phyloP scores from a whole-genome alignment of 2,888 invertebrate genomes.

The Theodoxus fluviatilis region DNA sequence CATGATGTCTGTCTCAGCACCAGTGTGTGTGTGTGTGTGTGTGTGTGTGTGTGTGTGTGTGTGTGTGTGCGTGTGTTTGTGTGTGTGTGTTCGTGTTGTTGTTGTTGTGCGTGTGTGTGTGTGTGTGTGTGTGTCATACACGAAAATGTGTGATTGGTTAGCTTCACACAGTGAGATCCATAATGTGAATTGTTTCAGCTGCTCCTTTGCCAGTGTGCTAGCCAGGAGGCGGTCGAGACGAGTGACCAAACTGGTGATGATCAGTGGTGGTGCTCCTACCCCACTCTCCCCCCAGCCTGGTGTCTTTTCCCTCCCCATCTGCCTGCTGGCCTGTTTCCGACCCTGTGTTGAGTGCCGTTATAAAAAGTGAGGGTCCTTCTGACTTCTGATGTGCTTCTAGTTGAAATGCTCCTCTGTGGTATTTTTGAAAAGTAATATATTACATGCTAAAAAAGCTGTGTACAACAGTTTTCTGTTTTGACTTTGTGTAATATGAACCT shows the following conservation, averaged over 20 bases:
- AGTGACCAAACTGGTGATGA: conserved; percentile 72
- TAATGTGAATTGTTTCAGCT: conserved; percentile 68
- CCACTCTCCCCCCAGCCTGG: conserved; percentile 72
- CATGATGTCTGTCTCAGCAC: too few species aligned
- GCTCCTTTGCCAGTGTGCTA: conserved; percentile 73
- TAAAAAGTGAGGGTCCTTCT: too few species aligned
- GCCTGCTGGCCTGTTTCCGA: conserved; percentile 68
- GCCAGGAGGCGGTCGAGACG: conserved; percentile 70
- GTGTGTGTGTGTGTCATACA: too few species aligned
- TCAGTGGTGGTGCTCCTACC: conserved; percentile 76
- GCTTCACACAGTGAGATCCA: too few species aligned
- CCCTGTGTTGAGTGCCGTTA: conserved; percentile 73
- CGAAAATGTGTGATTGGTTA: too few species aligned
- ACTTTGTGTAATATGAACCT: too few species aligned
- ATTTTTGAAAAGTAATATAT: too few species aligned
- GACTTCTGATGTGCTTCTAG: too few species aligned
- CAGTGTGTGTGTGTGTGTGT: too few species aligned
- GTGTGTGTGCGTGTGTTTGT: not conserved
- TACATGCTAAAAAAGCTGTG: too few species aligned
- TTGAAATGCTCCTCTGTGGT: too few species aligned
- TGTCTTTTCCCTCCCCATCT: conserved; percentile 67
- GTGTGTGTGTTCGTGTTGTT: conserved; percentile 1
- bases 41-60: not conserved
- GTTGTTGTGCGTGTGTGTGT: not conserved
- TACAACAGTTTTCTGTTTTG: too few species aligned